Base-by-base conservation (phyloP, 2,888 invertebrate genomes). In the Sisyra terminalis region DNA sequence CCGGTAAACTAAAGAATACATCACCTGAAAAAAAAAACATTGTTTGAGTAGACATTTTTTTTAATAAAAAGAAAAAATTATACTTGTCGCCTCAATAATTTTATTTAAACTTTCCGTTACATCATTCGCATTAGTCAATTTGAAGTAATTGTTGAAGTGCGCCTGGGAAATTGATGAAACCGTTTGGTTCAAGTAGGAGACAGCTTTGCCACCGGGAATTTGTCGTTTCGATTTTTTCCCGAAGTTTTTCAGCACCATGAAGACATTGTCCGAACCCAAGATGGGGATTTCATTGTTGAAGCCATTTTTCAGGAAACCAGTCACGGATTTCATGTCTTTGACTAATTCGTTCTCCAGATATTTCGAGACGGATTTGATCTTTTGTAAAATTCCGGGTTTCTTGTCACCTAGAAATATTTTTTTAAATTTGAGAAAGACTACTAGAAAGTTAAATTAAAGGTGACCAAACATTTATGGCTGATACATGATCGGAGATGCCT, bases 1-100 rank as follows among this genome's bases (percentile, higher is more conserved):
- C 81, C 2, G 85, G 85, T 41, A 79, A 70, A 55, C 83, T 84
- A 54, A 83, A 85, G 13, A 85, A 56, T 1, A 80, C 80, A 55
- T 85, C 84, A 16, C 74, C 81, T 69, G 61, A 45, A 56, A 52
- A 7, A 24, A 24, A 24, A 24, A 24, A 5, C 7, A 24, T 24
- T 24, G 24, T 24, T 7, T 5, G 7, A n/a, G n/a, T n/a, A n/a
- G n/a, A n/a, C n/a, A n/a, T n/a, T n/a, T n/a, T n/a, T n/a, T n/a
- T n/a, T n/a, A n/a, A n/a, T n/a, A n/a, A n/a, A n/a, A n/a, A n/a
- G n/a, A n/a, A n/a, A n/a, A n/a, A n/a, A n/a, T n/a, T n/a, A n/a
- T 55, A 72, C 73, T 66, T 49, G 75, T 69, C 42, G 70, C 73
- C 58, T 77, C 73, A 6, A 69, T 66, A 9, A 78, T 67, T 54